Base-by-base conservation (phyloP, 2,797 vertebrate genomes). In the Phylloscopus collybita region DNA sequence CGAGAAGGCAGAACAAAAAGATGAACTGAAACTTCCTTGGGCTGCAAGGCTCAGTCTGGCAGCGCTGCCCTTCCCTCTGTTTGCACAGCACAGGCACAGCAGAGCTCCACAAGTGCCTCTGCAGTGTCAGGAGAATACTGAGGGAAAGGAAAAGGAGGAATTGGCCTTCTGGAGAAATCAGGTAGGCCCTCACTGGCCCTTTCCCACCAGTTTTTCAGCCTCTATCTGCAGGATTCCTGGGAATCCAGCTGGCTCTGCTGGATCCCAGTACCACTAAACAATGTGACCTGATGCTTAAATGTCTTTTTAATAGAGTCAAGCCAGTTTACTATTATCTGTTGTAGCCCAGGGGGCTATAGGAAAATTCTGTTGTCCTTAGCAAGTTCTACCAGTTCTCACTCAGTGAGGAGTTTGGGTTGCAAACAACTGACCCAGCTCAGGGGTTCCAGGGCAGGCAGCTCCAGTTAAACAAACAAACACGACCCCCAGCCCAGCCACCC, bases 351-450 rank as follows among this genome's bases (percentile, higher is more conserved):
- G 97, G 96, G 85, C 88, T 64, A 3, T 92, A 93, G 97, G 97
- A 97, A 97, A 97, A 97, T 96, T 95, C 93, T 96, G 50, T 92
- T 91, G 75, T 57, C 90, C 93, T 96, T n/a, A 96, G 88, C 98
- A 93, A 36, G 97, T 97, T 97, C 95, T 96, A 96, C 98, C 96
- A 96, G 97, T 97, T 98, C 96, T 90, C 32, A 82, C 36, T 9
- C 34, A 56, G 88, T n/a, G 62, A 94, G 17, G 61, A 82, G 95
- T 95, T 96, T 97, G 95, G 93, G 93, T 80, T 96, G 94, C 95
- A 97, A 97, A 97, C 96, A 97, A 87, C 40, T 93, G 96, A 80
- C 93, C 97, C 96, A 87, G 75, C 73, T 49, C 70, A 44, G 76
- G 87, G 93, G 40, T 91, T 97, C 36, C 62, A 60, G 95, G 65